A percentile compares a stretch with the other conserved stretches of the same genome.
Conservation (phyloP, 2,797 vertebrate species). For the Schizopygopsis pylzovi region DNA sequence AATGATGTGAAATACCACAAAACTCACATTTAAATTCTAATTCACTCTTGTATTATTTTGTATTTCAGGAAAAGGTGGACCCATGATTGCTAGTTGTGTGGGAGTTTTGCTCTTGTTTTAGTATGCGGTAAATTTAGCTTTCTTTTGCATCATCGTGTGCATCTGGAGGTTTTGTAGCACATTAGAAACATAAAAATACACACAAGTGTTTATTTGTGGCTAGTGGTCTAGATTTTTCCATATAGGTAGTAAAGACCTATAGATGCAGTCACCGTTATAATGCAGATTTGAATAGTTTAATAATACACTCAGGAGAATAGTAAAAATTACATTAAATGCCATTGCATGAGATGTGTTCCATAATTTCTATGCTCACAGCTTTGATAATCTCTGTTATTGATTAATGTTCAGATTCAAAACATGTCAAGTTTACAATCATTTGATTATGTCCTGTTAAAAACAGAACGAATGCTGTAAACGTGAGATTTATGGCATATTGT, state of each 20-base stretch:
- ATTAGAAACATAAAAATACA: not conserved
- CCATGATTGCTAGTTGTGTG: not conserved
- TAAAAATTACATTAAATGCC: not conserved
- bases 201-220: not conserved
- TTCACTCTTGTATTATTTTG: not conserved
- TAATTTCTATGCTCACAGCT: not conserved
- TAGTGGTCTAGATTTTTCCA: not conserved
- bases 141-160: not conserved
- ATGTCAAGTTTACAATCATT: not conserved
- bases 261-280: not conserved
- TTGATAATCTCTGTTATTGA: not conserved
- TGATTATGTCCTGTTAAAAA: not conserved
- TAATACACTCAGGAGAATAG: not conserved
- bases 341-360: not conserved
- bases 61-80: not conserved
- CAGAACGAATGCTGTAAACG: too few species aligned
- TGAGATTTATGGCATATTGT: not conserved
- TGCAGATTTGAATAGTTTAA: not conserved
- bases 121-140: not conserved
- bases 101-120: conserved; percentile 10
- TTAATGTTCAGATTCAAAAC: not conserved
- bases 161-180: not conserved
- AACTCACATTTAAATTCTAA: not conserved
- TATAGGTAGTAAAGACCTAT: not conserved
- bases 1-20: not conserved